Conservation (phyloP, 2,113 vertebrate species). For the Bos javanicus region DNA sequence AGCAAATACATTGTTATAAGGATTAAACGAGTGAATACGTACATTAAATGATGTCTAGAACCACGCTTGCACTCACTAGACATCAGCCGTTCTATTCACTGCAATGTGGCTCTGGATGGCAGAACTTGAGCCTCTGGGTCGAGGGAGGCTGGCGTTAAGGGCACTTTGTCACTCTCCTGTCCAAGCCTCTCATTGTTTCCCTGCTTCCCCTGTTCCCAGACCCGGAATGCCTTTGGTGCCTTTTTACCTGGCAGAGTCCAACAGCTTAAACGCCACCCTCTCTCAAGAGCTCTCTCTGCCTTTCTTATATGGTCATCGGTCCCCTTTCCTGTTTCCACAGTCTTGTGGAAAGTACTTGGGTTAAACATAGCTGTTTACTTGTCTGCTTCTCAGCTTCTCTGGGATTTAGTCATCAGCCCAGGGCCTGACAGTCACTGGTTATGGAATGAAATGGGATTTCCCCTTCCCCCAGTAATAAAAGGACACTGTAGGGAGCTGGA, state of each 20-base stretch:
- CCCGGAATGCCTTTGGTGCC: not conserved
- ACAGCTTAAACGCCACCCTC: not conserved
- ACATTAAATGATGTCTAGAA: not conserved
- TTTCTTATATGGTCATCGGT: accelerated
- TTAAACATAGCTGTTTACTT: not conserved
- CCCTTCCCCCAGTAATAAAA: not conserved
- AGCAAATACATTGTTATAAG: no score
- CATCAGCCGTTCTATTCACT: not conserved
- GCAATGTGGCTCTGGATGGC: not conserved
- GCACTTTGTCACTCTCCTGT: not conserved
- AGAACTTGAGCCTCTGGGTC: accelerated
- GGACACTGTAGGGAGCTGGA: not conserved
- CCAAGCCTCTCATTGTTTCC: no score
- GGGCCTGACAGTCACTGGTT: not conserved
- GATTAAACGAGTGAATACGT: not conserved
- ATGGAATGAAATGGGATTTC: no score
- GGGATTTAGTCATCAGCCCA: not conserved
- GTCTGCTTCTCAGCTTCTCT: not conserved
- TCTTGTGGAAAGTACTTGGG: not conserved
- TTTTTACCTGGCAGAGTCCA: no score
- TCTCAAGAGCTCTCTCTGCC: not conserved
- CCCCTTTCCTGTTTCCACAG: not conserved
- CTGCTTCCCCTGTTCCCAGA: not conserved
- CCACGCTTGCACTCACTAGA: not conserved
- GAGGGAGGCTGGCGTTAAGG: not conserved